These are phyloP conservation scores for Arbacia lixula DNA, from an alignment of 53 echinoderm and acorn worm species.

Conservation along the genomic window DNA sequence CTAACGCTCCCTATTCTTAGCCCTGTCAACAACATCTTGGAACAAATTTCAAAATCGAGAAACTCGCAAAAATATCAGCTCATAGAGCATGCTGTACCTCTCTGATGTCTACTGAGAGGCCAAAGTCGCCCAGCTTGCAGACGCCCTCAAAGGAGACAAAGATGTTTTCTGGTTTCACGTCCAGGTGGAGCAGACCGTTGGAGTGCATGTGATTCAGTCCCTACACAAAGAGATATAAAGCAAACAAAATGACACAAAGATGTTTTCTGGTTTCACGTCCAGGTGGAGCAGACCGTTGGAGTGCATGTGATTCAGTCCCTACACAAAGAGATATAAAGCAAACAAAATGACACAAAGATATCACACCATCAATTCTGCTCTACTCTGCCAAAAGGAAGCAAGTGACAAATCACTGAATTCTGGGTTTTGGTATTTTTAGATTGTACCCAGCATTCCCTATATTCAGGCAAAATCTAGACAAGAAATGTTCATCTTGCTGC, in stretches of 20 bases:
- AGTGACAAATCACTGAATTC: too few relatives aligned
- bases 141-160: conserved; percentile 77
- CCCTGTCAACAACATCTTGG: neutral
- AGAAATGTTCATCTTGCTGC: too few relatives aligned
- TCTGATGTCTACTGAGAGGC: conserved; percentile 71
- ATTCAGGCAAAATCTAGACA: too few relatives aligned
- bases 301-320: conserved; percentile 94
- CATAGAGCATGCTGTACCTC: too few relatives aligned
- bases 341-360: too few relatives aligned
- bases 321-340: too few relatives aligned
- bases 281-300: conserved; percentile 83
- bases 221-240: conserved; percentile 40
- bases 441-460: too few relatives aligned
- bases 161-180: conserved; percentile 95
- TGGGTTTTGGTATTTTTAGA: too few relatives aligned
- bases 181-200: conserved; percentile 81
- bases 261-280: conserved; percentile 93
- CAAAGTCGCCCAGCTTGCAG: conserved; percentile 95
- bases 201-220: conserved; percentile 91
- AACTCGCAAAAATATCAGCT: too few relatives aligned
- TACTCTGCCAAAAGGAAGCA: too few relatives aligned
- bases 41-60: neutral
- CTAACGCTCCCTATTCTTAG: too few relatives aligned
- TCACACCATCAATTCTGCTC: too few relatives aligned
- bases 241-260: conserved; percentile 84